Percentiles rank a stretch among this genome's conserved stretches.
These are phyloP conservation scores for Syngnathus rostellatus DNA, from an alignment of 2,797 vertebrate genomes.

Conservation along the genomic window DNA sequence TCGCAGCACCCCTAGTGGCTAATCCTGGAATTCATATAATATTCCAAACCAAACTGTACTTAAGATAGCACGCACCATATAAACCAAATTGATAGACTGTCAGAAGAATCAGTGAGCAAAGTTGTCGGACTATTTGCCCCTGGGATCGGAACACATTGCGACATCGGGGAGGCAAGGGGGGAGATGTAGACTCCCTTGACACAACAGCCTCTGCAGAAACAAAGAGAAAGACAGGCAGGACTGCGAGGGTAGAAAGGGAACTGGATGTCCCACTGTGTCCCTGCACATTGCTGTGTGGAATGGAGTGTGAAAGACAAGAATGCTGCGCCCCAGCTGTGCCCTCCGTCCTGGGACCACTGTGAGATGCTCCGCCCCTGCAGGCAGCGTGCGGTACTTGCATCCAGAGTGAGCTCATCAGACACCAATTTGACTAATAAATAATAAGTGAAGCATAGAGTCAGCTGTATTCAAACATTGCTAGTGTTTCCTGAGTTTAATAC, in stretches of 20 bases:
- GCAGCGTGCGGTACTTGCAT: conserved; percentile 27
- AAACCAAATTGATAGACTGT: conserved; percentile 17
- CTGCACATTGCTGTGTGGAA: conserved; percentile 55
- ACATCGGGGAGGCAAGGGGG: conserved; percentile 21
- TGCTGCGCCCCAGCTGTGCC: conserved; percentile 61
- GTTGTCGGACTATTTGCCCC: conserved; percentile 24
- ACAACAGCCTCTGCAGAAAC: conserved; percentile 41
- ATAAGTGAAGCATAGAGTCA: conserved; percentile 41
- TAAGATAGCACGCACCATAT: background rate
- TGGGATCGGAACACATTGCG: conserved; percentile 22
- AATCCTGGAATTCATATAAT: background rate
- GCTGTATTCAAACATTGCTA: conserved; percentile 20
- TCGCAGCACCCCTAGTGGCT: background rate
- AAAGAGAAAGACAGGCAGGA: conserved; percentile 23
- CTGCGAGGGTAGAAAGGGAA: conserved; percentile 39
- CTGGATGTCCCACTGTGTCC: conserved; percentile 48
- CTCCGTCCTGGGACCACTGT: conserved; percentile 50
- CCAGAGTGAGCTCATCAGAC: conserved; percentile 35
- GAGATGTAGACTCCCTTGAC: conserved; percentile 39
- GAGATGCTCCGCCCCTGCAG: conserved; percentile 38
- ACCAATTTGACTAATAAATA: conserved; percentile 51
- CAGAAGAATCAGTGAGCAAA: conserved; percentile 17
- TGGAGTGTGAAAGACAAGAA: conserved; percentile 55
- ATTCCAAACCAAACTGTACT: background rate
- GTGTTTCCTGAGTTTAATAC: conserved; percentile 33